Percentiles rank a stretch among this genome's conserved stretches.
These are phyloP conservation scores for Pteria penguin DNA, from an alignment of 2,888 invertebrate species.

Conservation along the genomic window DNA sequence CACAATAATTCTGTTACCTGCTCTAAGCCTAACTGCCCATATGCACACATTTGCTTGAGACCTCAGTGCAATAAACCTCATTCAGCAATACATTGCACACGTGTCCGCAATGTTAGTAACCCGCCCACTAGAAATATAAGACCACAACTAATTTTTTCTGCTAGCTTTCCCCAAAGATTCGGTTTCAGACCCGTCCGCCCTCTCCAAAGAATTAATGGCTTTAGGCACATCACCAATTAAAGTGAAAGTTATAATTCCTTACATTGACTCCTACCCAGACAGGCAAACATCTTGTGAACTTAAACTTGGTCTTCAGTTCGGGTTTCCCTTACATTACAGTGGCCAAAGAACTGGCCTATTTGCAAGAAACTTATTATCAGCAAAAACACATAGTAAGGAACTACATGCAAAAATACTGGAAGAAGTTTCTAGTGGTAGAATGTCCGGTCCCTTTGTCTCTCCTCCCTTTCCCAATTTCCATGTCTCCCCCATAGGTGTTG, in stretches of 20 bases:
- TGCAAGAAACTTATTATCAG: not conserved
- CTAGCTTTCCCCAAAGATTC: not conserved
- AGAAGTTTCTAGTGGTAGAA: not conserved
- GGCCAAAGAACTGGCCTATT: not conserved
- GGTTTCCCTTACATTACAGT: not conserved
- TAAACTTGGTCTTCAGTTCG: not conserved
- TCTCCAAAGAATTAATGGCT: not conserved
- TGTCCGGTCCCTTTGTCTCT: conserved; percentile 8
- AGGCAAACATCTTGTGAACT: not conserved
- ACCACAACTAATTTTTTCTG: not conserved
- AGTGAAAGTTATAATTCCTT: not conserved
- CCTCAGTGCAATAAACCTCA: not conserved
- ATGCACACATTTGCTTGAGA: not conserved
- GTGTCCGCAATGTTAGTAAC: too few relatives aligned
- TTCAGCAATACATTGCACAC: not conserved
- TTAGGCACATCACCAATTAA: conserved; percentile 15
- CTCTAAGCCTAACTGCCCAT: not conserved
- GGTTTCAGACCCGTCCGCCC: not conserved
- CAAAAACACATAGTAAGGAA: not conserved
- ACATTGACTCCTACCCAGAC: not conserved
- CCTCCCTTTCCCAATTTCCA: conserved; percentile 1
- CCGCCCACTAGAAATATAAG: not conserved
- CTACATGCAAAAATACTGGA: not conserved
- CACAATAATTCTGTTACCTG: not conserved
- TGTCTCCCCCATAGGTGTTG: conserved; percentile 12